A percentile compares a stretch with the other conserved stretches of the same genome.
Conservation (phyloP, 2,113 vertebrate genomes). For the Halcyon senegalensis region DNA sequence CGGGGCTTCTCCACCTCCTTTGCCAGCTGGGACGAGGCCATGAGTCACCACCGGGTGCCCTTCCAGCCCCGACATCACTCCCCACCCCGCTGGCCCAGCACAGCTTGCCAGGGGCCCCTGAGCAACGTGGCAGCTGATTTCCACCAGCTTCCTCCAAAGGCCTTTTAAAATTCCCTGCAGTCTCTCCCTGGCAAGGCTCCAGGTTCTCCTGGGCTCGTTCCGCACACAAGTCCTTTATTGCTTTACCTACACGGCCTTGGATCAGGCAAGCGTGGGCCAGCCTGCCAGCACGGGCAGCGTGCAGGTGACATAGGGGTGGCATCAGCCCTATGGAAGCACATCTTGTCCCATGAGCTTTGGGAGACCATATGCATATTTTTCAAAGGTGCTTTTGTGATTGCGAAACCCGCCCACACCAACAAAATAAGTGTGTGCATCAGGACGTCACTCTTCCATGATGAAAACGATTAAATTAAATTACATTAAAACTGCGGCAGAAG, state of each 20-base stretch:
- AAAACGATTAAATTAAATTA: neutral
- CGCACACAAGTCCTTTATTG: neutral
- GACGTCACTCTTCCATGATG: neutral
- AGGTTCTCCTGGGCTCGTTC: fast-evolving
- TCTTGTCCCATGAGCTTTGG: neutral
- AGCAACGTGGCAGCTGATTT: neutral
- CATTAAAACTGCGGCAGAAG: neutral
- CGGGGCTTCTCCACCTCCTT: neutral
- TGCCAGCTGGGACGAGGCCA: neutral
- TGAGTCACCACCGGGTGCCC: neutral
- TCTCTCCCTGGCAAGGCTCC: neutral
- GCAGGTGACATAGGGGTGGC: neutral
- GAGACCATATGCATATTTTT: neutral
- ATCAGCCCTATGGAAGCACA: neutral
- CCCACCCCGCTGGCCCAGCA: neutral
- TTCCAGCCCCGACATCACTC: neutral
- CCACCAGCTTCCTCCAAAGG: neutral
- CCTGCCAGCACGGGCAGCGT: fast-evolving
- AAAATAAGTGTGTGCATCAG: fast-evolving
- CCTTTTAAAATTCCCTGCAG: neutral
- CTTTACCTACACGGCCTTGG: neutral
- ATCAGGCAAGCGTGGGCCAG: fast-evolving
- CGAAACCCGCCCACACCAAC: neutral
- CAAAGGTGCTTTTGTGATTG: fast-evolving
- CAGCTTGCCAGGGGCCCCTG: fast-evolving